A percentile compares a stretch with the other conserved stretches of the same genome.
Conservation (phyloP, 2,888 invertebrate species). For the Coleophora flavipennella region DNA sequence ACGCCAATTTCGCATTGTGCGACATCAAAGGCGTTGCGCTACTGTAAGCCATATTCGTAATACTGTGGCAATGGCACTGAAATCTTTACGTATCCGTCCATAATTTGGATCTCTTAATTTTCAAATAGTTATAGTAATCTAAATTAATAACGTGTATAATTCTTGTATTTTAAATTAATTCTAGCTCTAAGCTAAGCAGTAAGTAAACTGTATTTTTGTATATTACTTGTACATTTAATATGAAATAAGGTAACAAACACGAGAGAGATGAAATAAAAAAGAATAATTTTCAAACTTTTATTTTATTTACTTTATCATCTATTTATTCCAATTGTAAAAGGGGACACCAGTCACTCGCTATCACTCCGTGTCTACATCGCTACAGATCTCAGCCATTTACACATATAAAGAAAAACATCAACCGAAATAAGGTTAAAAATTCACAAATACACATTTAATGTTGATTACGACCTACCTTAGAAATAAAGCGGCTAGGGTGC, state of each 20-base stretch:
- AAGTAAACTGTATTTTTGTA: conserved; percentile 38
- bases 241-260: conserved; percentile 22
- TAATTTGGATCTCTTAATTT: neutral
- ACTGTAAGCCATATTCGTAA: too few relatives aligned
- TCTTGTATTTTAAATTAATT: conserved; percentile 11
- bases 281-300: conserved; percentile 45
- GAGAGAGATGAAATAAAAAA: conserved; percentile 42
- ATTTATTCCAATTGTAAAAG: conserved; percentile 72
- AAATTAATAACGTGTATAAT: conserved; percentile 1
- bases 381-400: conserved; percentile 68
- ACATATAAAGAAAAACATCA: conserved; percentile 66
- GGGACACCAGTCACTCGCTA: conserved; percentile 65
- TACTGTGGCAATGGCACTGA: too few relatives aligned
- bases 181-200: conserved; percentile 4
- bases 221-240: conserved; percentile 43
- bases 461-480: conserved; percentile 62
- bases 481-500: conserved; percentile 37
- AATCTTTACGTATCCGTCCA: too few relatives aligned
- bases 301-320: conserved; percentile 61
- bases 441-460: conserved; percentile 73
- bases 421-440: conserved; percentile 66
- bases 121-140: neutral
- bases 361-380: conserved; percentile 65
- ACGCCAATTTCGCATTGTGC: too few relatives aligned
- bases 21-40: too few relatives aligned